Evolutionary conservation across 2,113 vertebrate genomes (phyloP).

Genomic region (Eudyptes chrysolophus): DNA sequence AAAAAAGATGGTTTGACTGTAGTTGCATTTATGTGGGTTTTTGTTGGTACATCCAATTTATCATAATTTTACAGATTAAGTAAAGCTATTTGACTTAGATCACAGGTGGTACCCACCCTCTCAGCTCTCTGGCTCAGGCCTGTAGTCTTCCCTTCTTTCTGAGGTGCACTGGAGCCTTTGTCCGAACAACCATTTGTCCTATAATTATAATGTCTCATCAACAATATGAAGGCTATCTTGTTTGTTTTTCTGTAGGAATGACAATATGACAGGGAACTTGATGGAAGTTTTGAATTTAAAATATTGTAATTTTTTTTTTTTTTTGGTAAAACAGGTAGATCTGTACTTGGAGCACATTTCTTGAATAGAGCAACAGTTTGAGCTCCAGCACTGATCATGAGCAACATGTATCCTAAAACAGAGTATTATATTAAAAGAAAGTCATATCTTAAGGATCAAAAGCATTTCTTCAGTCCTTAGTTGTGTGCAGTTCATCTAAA

Average conservation of each 20-base stretch:
- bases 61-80: background rate
- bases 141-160: background rate
- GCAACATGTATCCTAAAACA: background rate
- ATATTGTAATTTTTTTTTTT: background rate
- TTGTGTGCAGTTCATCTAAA: background rate
- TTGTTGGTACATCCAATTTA: background rate
- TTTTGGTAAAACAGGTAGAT: background rate
- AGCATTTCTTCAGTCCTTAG: background rate
- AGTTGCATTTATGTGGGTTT: background rate
- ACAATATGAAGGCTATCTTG: background rate
- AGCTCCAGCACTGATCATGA: background rate
- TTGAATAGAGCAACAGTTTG: background rate
- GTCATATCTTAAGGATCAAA: background rate
- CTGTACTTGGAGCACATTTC: background rate
- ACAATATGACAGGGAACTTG: background rate
- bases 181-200: background rate
- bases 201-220: background rate
- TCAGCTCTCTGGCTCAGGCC: background rate
- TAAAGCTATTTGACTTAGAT: background rate
- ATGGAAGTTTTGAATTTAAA: background rate
- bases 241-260: background rate
- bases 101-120: background rate
- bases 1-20: background rate
- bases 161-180: background rate
- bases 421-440: background rate